Percentiles rank a stretch among this genome's conserved stretches.
phyloP scores from a whole-genome alignment of 2,888 invertebrate species.

The Anoplius nigerrimus region DNA sequence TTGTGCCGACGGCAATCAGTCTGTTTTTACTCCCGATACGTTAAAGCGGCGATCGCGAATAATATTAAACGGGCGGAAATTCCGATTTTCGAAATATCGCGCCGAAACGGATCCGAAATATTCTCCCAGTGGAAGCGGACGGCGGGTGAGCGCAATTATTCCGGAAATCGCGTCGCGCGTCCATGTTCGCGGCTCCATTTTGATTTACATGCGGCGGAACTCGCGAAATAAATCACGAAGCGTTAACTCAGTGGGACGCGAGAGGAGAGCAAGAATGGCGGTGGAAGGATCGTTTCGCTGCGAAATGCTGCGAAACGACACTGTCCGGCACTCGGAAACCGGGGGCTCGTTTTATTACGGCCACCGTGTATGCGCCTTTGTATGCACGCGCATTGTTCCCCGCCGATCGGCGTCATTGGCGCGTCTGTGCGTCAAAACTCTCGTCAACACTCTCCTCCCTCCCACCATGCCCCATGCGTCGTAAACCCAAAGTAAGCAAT shows the following conservation, averaged over 20 bases:
- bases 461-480: too few species aligned
- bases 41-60: too few species aligned
- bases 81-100: too few species aligned
- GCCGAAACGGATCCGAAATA: too few species aligned
- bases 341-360: slow-evolving; percentile 32
- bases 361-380: not conserved
- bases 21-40: too few species aligned
- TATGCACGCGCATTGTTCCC: not conserved
- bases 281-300: slow-evolving; percentile 11
- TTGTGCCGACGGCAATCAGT: too few species aligned
- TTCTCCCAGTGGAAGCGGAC: too few species aligned
- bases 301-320: slow-evolving; percentile 9
- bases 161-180: not conserved
- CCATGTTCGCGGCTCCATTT: not conserved
- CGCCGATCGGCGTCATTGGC: not conserved
- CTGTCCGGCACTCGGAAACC: slow-evolving; percentile 5
- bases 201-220: slow-evolving; percentile 1
- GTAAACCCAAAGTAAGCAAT: too few species aligned
- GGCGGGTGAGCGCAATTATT: slow-evolving; percentile 3
- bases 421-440: not conserved
- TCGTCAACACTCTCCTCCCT: too few species aligned
- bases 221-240: not conserved
- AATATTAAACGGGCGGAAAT: too few species aligned
- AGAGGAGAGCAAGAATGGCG: slow-evolving; percentile 18
- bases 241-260: not conserved